phyloP scores from a whole-genome alignment of 2,113 vertebrate species.

The Oophaga pumilio region DNA sequence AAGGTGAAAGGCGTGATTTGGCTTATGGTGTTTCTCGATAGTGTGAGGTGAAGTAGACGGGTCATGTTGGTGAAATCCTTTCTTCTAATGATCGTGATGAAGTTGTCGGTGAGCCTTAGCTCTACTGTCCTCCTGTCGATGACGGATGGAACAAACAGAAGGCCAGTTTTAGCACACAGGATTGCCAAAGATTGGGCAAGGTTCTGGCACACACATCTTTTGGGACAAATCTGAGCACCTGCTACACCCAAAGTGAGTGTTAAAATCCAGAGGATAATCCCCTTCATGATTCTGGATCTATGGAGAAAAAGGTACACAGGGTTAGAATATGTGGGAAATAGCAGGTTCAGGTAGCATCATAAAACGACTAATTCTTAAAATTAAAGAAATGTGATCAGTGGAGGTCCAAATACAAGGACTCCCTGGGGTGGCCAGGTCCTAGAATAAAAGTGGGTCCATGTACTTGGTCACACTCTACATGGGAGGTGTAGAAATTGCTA shows the following conservation, averaged over 20 bases:
- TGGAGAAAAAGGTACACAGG: not conserved
- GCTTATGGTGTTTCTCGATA: conserved; percentile 83
- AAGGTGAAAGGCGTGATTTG: conserved; percentile 78
- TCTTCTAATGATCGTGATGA: conserved; percentile 79
- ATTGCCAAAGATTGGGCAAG: conserved; percentile 81
- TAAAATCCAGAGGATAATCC: conserved; percentile 62
- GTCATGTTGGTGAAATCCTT: conserved; percentile 84
- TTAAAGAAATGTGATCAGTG: not conserved
- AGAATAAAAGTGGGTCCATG: not conserved
- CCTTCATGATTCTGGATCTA: conserved; percentile 62
- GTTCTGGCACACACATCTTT: conserved; percentile 83
- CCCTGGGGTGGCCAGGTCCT: not conserved
- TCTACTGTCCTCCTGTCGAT: conserved; percentile 81
- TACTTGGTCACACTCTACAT: not conserved
- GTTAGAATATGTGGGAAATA: not conserved
- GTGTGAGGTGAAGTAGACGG: conserved; percentile 80
- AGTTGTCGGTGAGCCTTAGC: conserved; percentile 83
- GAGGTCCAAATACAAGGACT: not conserved
- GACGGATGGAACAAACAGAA: conserved; percentile 80
- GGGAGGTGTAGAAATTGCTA: not conserved
- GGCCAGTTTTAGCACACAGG: conserved; percentile 81
- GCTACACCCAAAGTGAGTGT: conserved; percentile 58
- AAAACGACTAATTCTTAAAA: not conserved
- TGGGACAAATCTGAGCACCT: conserved; percentile 77
- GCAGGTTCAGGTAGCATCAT: not conserved